Conservation (phyloP, 2,797 vertebrate genomes). For the Apodemus agrarius region DNA sequence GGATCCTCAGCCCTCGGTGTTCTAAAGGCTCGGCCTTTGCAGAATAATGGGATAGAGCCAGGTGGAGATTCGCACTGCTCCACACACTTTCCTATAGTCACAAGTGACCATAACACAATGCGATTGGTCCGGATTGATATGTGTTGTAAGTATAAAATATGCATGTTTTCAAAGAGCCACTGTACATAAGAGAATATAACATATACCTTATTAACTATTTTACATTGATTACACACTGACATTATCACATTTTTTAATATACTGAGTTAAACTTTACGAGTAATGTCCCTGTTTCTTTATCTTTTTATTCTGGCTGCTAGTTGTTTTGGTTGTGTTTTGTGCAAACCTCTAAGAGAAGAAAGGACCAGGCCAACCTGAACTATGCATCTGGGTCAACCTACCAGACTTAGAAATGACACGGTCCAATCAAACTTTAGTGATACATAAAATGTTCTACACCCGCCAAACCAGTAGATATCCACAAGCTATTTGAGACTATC, state of each 20-base stretch:
- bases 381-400: neutral
- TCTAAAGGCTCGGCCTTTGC: constrained; percentile 14
- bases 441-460: neutral
- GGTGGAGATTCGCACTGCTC: neutral
- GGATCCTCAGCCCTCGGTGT: constrained; percentile 19
- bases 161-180: constrained; percentile 33
- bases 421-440: constrained; percentile 21
- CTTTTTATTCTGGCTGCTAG: neutral
- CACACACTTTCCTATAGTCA: neutral
- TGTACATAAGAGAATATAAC: neutral
- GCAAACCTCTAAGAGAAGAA: constrained; percentile 31
- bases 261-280: constrained; percentile 40
- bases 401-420: neutral
- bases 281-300: neutral
- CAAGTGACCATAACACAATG: neutral
- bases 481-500: neutral
- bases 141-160: constrained; percentile 15
- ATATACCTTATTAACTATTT: constrained; percentile 45
- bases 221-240: neutral
- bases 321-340: neutral
- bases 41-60: constrained; percentile 20
- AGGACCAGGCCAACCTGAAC: neutral
- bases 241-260: constrained; percentile 52
- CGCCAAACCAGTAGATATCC: neutral
- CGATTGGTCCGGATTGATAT: neutral